Evolutionary conservation across 37 sponge, comb jelly and placozoan species (phyloP), one percentile per base, ranked within the genome.

Genomic region (Axinella damicornis): DNA sequence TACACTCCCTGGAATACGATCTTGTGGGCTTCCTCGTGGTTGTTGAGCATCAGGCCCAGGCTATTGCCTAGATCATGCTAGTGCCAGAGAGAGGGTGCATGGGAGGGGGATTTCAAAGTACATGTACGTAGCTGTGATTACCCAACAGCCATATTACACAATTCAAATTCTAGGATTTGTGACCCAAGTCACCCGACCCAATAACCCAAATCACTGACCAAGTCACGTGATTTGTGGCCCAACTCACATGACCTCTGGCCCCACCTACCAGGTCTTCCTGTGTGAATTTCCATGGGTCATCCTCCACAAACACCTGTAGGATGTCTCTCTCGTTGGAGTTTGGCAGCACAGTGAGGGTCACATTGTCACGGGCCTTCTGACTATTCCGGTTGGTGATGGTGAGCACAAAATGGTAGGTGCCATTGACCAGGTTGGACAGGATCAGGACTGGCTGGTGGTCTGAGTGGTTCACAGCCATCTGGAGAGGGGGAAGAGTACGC

Each of bases 351-450:
- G 40, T 61, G 55, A 83, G 56, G 11, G 56, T 74, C 64, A 78
- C 71, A 27, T 32, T 71, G 69, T 78, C 79, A 28, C 34, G 25
- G 22, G 84, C 75, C 1, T 53, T 27, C 34, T 55, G 22, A 11
- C 54, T 53, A 24, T 83, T 36, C 32, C 52, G 63, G 84, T 71
- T 86, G 60, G 79, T 72, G 36, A 78, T 64, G 41, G 35, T 78
- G 25, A 96, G 89, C 0, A 87, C 83, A 83, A 94, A 94, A 73
- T 83, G 89, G 88, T 97, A 97, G 14, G 83, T 87, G 22, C 97
- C 97, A 19, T 71, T 71, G 46, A 87, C 85, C 72, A 97, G 80
- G 71, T 85, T 87, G 41, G 90, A 66, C 22, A 97, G 67, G 57
- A 84, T 84, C 12, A 97, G 81, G 25, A 87, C 37, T 53, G 93